phyloP scores from a whole-genome alignment of 2,888 invertebrate genomes.

The Drosophila robusta region DNA sequence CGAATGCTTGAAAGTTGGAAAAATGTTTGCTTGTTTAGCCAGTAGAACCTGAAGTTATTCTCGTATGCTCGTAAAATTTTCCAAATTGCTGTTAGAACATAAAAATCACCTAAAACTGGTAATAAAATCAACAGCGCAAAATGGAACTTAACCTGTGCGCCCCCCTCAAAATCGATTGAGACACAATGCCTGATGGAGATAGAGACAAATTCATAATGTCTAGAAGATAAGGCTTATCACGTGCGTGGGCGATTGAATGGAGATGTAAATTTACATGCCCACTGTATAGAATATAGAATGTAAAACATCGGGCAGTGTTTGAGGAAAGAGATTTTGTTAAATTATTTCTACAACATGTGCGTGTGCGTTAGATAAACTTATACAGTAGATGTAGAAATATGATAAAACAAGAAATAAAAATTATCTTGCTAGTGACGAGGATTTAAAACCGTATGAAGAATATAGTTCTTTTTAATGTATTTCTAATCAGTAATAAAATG shows the following conservation, averaged over 20 bases:
- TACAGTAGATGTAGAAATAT: not conserved
- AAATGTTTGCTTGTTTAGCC: constrained; percentile 33
- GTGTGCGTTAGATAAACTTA: not conserved
- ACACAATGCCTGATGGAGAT: constrained; percentile 8
- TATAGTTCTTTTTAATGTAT: too few species aligned
- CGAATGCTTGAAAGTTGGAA: constrained; percentile 45
- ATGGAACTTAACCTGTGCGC: constrained; percentile 40
- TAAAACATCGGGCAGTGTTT: not conserved
- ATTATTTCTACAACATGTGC: too few species aligned
- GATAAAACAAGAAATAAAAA: not conserved
- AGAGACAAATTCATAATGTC: constrained; percentile 2
- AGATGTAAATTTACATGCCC: constrained; percentile 24
- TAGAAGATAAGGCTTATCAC: constrained; percentile 41
- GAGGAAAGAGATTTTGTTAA: not conserved
- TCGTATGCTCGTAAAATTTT: constrained; percentile 61
- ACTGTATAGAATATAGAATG: not conserved
- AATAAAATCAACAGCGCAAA: constrained; percentile 67
- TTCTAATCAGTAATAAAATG: too few species aligned
- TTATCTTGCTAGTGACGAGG: too few species aligned
- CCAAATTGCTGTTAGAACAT: constrained; percentile 76
- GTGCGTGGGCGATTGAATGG: constrained; percentile 44
- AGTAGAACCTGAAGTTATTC: constrained; percentile 30
- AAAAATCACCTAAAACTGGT: constrained; percentile 78
- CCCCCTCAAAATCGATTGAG: constrained; percentile 19
- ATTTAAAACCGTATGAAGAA: too few species aligned